Base-by-base conservation (phyloP, 2,113 vertebrate genomes). In the Ptychochromis oligacanthus region DNA sequence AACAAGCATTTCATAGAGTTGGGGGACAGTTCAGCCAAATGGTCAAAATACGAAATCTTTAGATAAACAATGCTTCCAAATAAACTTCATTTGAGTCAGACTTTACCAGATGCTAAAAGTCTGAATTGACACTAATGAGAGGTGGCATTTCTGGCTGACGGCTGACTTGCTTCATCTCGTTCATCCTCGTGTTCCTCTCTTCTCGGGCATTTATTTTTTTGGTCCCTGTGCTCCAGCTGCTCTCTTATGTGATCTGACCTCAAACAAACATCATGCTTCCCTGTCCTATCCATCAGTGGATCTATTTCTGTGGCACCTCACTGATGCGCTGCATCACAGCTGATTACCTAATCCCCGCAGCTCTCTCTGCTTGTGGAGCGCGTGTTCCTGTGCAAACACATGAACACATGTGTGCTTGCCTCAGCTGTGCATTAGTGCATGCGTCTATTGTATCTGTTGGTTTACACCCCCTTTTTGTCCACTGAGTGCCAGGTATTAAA, bases 321-420 rank as follows among this genome's bases (percentile, higher is more conserved):
- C 59, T 52, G 81, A 91, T 87, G 86, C 61, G 22, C 34, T 40
- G 70, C 80, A 91, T 91, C 85, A 84, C 80, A 54, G n/a, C 82
- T 64, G 89, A 93, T 94, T 88, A 95, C 84, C 77, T 93, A 93
- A 94, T 85, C 86, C 90, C 81, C 40, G 61, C 65, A 74, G 76
- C 82, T 78, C 86, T 75, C 4, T 4, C 88, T 80, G 57, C 65
- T 55, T 36, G 58, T 6, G 7, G 12, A 56, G 52, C 67, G 18
- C 49, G 40, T 55, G 79, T n/a, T 70, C 40, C 62, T 78, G 34
- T 60, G 54, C 77, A 83, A 79, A 77, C 54, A 12, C 60, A 28
- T 22, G 2, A 38, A 75, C 5, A 20, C 28, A 13, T 58, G 36
- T 57, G 24, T 49, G 26, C 79, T 77, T 74, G 67, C 24, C 36